These are phyloP conservation scores for Azemiops feae DNA, from an alignment of 2,113 vertebrate genomes.

Conservation along the genomic window DNA sequence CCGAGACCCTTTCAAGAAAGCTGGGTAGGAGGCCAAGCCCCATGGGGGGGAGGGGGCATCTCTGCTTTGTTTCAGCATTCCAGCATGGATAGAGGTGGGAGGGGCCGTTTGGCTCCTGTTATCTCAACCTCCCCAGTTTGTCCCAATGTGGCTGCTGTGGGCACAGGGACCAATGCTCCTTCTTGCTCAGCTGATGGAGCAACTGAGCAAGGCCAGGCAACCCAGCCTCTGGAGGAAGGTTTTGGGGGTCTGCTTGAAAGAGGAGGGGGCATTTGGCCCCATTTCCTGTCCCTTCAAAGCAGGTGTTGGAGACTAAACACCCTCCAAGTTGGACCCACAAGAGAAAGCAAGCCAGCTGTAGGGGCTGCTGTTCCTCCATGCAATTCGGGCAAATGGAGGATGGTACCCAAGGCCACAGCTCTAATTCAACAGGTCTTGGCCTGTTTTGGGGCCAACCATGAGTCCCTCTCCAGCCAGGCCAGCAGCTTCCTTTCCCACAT, in stretches of 20 bases:
- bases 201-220: neutral
- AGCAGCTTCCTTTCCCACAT: neutral
- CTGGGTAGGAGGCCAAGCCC: neutral
- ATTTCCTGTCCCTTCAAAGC: neutral
- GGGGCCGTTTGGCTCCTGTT: neutral
- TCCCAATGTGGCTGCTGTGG: neutral
- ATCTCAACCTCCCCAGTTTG: neutral
- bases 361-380: neutral
- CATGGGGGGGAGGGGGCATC: neutral
- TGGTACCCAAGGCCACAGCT: neutral
- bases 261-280: neutral
- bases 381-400: neutral
- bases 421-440: neutral
- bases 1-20: neutral
- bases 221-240: neutral
- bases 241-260: neutral
- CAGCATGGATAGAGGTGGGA: neutral
- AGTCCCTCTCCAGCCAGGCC: neutral
- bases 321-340: neutral
- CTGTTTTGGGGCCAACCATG: neutral
- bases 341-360: neutral
- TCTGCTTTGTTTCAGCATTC: neutral
- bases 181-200: neutral
- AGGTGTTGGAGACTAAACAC: neutral
- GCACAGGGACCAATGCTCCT: neutral